These are phyloP conservation scores for Calliphora vicina DNA, from an alignment of 1,140 invertebrate genomes.

Conservation along the genomic window DNA sequence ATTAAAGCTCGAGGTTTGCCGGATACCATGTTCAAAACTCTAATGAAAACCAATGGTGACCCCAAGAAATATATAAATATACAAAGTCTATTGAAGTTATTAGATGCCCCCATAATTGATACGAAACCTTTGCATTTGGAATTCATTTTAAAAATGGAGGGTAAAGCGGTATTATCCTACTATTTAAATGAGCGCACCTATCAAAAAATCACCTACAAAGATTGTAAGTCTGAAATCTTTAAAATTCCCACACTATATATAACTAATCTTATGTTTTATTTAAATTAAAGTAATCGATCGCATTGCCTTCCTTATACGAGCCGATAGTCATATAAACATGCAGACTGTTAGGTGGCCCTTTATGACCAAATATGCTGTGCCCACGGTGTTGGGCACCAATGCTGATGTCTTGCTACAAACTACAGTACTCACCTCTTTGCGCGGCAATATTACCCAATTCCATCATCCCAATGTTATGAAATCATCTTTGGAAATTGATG, in stretches of 20 bases:
- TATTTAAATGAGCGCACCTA: slow-evolving; percentile 69
- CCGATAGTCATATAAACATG: slow-evolving; percentile 60
- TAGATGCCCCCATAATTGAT: slow-evolving; percentile 64
- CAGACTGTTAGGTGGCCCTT: slow-evolving; percentile 60
- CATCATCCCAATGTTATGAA: slow-evolving; percentile 54
- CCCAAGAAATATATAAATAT: slow-evolving; percentile 64
- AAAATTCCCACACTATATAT: background rate
- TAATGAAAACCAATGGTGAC: slow-evolving; percentile 58
- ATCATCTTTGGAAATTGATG: slow-evolving; percentile 68
- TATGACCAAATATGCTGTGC: slow-evolving; percentile 64
- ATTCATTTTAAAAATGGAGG: slow-evolving; percentile 68
- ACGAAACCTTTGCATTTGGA: slow-evolving; percentile 67
- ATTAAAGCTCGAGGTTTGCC: slow-evolving; percentile 67
- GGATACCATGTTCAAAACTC: slow-evolving; percentile 58
- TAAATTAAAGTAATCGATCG: slow-evolving; percentile 48
- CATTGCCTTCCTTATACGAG: slow-evolving; percentile 49
- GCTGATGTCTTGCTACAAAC: slow-evolving; percentile 64
- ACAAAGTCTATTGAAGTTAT: slow-evolving; percentile 65
- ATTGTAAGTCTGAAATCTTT: slow-evolving; percentile 54
- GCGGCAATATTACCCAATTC: slow-evolving; percentile 67
- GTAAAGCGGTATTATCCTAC: slow-evolving; percentile 68
- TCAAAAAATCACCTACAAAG: slow-evolving; percentile 60
- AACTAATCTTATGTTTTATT: background rate
- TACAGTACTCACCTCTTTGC: slow-evolving; percentile 66
- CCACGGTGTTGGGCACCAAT: slow-evolving; percentile 68